Percentiles rank a stretch among this genome's conserved stretches.
phyloP scores from a whole-genome alignment of 30 jellyfish, hydroid and myxozoan genomes.

The Aurelia sp. region DNA sequence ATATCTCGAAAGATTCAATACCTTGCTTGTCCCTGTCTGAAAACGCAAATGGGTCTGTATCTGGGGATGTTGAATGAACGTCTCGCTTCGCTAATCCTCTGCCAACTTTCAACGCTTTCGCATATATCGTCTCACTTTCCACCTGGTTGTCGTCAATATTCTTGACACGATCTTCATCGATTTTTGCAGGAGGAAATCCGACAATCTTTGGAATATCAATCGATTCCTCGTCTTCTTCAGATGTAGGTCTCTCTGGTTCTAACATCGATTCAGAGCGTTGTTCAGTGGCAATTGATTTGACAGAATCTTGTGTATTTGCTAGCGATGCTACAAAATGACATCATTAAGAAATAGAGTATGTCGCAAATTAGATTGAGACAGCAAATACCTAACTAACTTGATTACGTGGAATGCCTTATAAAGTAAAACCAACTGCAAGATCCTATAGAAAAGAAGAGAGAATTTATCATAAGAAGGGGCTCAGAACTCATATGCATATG shows the following conservation, averaged over 20 bases:
- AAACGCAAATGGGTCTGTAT: constrained; percentile 42
- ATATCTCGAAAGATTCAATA: no score
- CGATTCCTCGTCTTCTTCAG: neutral
- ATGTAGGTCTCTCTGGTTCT: neutral
- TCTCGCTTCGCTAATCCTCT: neutral
- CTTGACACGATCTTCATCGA: neutral
- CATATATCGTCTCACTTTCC: constrained; percentile 19
- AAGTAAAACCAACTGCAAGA: no score
- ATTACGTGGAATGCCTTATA: no score
- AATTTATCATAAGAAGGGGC: no score
- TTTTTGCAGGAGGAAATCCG: neutral
- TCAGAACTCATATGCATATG: no score
- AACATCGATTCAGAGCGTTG: neutral
- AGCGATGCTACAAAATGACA: neutral
- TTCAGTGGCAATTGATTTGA: neutral
- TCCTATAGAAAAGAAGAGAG: no score
- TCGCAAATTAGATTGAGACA: no score
- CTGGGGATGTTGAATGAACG: neutral
- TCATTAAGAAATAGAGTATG: no score
- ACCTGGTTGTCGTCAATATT: neutral
- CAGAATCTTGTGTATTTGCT: neutral
- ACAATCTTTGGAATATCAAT: neutral
- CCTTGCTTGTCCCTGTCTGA: neutral
- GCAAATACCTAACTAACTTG: no score
- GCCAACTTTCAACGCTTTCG: constrained; percentile 13